Evolutionary conservation across 2,888 invertebrate genomes (phyloP).

Genomic region (Sericinus montela): DNA sequence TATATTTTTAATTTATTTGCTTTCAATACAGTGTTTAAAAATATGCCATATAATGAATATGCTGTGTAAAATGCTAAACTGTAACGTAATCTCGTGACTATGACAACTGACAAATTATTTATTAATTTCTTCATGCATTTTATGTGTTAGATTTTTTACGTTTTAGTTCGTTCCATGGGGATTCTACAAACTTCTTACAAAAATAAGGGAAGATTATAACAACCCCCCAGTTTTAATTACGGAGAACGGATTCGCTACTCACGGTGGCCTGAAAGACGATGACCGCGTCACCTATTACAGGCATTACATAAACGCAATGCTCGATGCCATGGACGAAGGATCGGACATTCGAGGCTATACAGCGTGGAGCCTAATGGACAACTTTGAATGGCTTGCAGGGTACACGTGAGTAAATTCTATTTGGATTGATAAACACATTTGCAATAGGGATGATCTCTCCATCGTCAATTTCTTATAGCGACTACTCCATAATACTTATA

Average conservation of each 20-base stretch:
- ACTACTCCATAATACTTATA: too few relatives aligned
- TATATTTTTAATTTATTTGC: too few relatives aligned
- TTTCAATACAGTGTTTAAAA: too few relatives aligned
- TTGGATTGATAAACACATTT: background rate
- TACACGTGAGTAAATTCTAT: slow-evolving; percentile 54
- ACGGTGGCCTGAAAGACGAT: slow-evolving; percentile 47
- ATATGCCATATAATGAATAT: too few relatives aligned
- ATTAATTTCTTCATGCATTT: too few relatives aligned
- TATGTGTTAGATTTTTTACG: background rate
- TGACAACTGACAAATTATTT: too few relatives aligned
- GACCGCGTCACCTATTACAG: slow-evolving; percentile 51
- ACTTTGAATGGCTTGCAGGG: slow-evolving; percentile 79
- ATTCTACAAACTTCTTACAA: slow-evolving; percentile 70
- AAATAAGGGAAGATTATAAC: slow-evolving; percentile 54
- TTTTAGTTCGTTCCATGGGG: slow-evolving; percentile 61
- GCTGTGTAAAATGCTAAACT: too few relatives aligned
- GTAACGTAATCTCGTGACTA: too few relatives aligned
- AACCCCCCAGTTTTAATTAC: slow-evolving; percentile 75
- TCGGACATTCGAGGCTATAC: slow-evolving; percentile 67
- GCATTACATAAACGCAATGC: slow-evolving; percentile 47
- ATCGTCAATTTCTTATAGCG: too few relatives aligned
- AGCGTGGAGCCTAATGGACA: slow-evolving; percentile 80
- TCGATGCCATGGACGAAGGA: slow-evolving; percentile 54
- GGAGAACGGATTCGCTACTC: slow-evolving; percentile 68
- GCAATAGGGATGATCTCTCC: too few relatives aligned